A percentile compares a stretch with the other conserved stretches of the same genome.
phyloP scores from a whole-genome alignment of 2,888 invertebrate species.

The Altica lythri region DNA sequence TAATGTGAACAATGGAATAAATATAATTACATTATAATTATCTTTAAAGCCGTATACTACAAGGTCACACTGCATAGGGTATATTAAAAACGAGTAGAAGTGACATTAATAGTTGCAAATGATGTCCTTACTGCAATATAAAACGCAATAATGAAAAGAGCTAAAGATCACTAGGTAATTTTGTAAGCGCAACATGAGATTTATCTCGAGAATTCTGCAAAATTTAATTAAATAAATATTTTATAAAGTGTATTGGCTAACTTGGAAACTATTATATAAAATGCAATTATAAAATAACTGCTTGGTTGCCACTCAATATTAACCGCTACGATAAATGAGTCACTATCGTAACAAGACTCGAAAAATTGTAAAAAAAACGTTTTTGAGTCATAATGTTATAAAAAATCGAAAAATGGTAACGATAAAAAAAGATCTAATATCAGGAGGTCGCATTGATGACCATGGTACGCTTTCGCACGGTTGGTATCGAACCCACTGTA shows the following conservation, averaged over 20 bases:
- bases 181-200: constrained; percentile 33
- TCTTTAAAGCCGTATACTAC: constrained; percentile 52
- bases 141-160: constrained; percentile 41
- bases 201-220: constrained; percentile 24
- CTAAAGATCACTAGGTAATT: constrained; percentile 35
- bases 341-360: too few species aligned
- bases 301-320: not conserved
- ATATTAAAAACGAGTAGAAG: constrained; percentile 34
- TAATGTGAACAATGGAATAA: constrained; percentile 52
- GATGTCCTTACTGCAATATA: constrained; percentile 35
- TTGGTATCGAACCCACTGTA: too few species aligned
- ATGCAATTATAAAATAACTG: not conserved
- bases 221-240: constrained; percentile 25
- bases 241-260: too few species aligned
- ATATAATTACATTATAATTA: constrained; percentile 54
- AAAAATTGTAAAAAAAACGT: too few species aligned
- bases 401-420: too few species aligned
- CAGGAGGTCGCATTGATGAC: too few species aligned
- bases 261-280: too few species aligned
- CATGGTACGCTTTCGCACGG: too few species aligned
- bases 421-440: too few species aligned
- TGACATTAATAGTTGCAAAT: constrained; percentile 32
- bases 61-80: constrained; percentile 50
- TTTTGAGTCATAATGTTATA: too few species aligned
- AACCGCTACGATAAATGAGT: too few species aligned